phyloP scores from a whole-genome alignment of 2,888 invertebrate species.

The Hydrotaea cyrtoneurina region DNA sequence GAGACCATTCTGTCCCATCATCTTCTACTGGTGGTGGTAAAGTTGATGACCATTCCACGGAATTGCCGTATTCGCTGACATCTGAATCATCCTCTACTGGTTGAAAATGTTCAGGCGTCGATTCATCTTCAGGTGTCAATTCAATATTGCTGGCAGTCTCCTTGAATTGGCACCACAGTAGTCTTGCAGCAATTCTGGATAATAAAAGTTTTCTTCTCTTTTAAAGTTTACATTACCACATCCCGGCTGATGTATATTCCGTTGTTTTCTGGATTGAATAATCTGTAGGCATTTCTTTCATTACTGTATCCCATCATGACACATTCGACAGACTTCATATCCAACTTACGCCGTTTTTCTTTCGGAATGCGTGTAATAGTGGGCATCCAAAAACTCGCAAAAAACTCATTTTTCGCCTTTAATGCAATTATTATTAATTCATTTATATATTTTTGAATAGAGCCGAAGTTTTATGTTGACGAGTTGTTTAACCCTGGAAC shows the following conservation, averaged over 20 bases:
- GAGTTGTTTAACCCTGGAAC: no score
- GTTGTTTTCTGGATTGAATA: conserved; percentile 1
- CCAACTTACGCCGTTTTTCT: conserved; percentile 33
- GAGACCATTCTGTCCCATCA: background rate
- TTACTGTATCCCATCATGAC: conserved; percentile 31
- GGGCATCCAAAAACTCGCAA: conserved; percentile 58
- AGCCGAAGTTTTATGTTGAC: background rate
- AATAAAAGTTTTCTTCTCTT: background rate
- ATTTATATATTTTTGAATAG: conserved; percentile 23
- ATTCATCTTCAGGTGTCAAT: background rate
- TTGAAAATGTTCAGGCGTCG: background rate
- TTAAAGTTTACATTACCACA: background rate
- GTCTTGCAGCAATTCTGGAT: background rate
- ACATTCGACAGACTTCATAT: conserved; percentile 22
- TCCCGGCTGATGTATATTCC: conserved; percentile 21
- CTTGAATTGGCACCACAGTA: conserved; percentile 18
- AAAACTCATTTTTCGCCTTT: conserved; percentile 2
- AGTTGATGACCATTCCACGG: background rate
- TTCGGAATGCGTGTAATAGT: conserved; percentile 56
- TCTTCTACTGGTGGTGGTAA: background rate
- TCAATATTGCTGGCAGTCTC: background rate
- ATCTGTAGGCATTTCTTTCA: conserved; percentile 26
- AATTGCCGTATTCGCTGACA: background rate
- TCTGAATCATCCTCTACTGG: background rate
- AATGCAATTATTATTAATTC: conserved; percentile 45